Evolutionary conservation across 2,797 vertebrate species (phyloP).

Genomic region (Aphelocoma californica): DNA sequence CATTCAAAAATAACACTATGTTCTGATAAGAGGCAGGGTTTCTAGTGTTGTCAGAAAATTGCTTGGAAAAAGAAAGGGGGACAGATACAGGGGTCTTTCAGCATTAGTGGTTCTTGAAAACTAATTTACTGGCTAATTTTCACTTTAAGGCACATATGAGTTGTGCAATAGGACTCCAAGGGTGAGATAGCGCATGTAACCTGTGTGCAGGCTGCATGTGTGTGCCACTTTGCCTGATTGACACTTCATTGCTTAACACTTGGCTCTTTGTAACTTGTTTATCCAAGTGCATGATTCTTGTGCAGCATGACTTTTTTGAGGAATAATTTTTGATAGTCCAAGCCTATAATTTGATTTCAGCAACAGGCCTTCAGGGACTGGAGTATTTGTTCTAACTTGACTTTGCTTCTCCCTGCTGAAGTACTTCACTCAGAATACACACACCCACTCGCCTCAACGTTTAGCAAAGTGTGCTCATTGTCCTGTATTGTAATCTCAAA

Average conservation of each 20-base stretch:
- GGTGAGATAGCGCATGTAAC: background rate
- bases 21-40: background rate
- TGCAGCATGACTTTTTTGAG: background rate
- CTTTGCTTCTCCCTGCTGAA: slow-evolving; percentile 2
- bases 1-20: background rate
- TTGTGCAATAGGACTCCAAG: background rate
- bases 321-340: slow-evolving; percentile 27
- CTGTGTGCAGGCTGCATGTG: background rate
- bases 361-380: slow-evolving; percentile 11
- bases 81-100: background rate
- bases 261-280: slow-evolving; percentile 30
- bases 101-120: background rate
- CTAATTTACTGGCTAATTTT: background rate
- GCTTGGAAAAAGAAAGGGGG: background rate
- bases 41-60: background rate
- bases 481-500: slow-evolving; percentile 33
- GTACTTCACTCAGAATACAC: background rate
- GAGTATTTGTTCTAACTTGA: slow-evolving; percentile 45
- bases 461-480: slow-evolving; percentile 21
- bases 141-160: background rate
- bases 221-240: background rate
- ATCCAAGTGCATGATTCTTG: slow-evolving; percentile 26
- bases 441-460: background rate
- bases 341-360: slow-evolving; percentile 49
- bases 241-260: slow-evolving; percentile 1